Evolutionary conservation across 2,888 invertebrate genomes (phyloP).

Genomic region (Gerosis bhagava): DNA sequence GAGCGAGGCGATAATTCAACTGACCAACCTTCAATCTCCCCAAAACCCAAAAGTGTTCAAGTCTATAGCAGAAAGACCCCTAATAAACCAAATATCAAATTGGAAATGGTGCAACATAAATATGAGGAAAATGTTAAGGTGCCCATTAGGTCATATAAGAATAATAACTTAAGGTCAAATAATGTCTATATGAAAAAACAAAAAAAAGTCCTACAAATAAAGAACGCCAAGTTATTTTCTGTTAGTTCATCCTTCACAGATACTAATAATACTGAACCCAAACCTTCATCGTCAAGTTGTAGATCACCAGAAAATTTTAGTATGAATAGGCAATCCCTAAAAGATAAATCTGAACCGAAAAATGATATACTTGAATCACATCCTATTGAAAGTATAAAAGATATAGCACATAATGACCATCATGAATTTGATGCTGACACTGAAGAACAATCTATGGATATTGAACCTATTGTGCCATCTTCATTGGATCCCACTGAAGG

Average conservation of each 20-base stretch:
- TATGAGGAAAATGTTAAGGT: slow-evolving; percentile 37
- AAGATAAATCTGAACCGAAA: slow-evolving; percentile 41
- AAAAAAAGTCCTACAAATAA: slow-evolving; percentile 72
- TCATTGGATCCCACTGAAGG: slow-evolving; percentile 43
- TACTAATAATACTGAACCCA: slow-evolving; percentile 43
- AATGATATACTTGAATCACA: slow-evolving; percentile 47
- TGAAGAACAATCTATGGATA: slow-evolving; percentile 67
- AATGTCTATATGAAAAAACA: slow-evolving; percentile 72
- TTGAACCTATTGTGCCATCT: slow-evolving; percentile 55
- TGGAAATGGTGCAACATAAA: too few relatives aligned
- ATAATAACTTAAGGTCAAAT: slow-evolving; percentile 59
- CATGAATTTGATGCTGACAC: slow-evolving; percentile 62
- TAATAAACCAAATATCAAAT: slow-evolving; percentile 38
- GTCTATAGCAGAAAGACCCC: slow-evolving; percentile 38
- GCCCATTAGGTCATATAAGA: slow-evolving; percentile 41
- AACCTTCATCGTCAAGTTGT: slow-evolving; percentile 54
- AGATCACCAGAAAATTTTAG: slow-evolving; percentile 58
- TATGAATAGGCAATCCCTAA: slow-evolving; percentile 51
- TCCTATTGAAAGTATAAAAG: slow-evolving; percentile 55
- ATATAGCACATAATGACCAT: slow-evolving; percentile 42
- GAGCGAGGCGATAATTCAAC: slow-evolving; percentile 70
- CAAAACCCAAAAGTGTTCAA: slow-evolving; percentile 48
- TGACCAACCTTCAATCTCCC: slow-evolving; percentile 52
- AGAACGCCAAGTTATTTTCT: slow-evolving; percentile 53
- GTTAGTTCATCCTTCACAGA: slow-evolving; percentile 32